A percentile compares a stretch with the other conserved stretches of the same genome.
phyloP scores from a whole-genome alignment of 2,888 invertebrate genomes.

The Agrochola litura region DNA sequence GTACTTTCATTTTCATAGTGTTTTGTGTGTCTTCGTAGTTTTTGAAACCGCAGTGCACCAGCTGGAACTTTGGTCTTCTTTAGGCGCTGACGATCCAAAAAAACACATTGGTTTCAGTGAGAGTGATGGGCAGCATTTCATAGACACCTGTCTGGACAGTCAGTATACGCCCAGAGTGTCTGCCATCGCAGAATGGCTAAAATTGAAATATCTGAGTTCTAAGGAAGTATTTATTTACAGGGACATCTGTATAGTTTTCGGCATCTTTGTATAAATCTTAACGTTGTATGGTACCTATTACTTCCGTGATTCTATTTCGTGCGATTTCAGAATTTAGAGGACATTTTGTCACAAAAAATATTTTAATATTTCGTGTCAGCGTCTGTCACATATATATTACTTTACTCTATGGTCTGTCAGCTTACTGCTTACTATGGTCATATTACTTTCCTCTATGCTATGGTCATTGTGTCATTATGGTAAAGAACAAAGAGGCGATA shows the following conservation, averaged over 20 bases:
- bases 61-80: constrained; percentile 15
- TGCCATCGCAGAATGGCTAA: constrained; percentile 78
- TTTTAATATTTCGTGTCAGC: neutral
- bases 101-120: constrained; percentile 68
- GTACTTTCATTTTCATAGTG: constrained; percentile 14
- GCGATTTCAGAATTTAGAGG: neutral
- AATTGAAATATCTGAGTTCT: constrained; percentile 50
- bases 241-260: neutral
- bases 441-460: no score
- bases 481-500: constrained; percentile 7
- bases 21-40: neutral
- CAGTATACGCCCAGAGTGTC: constrained; percentile 68
- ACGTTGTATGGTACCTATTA: neutral
- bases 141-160: constrained; percentile 73
- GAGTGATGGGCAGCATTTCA: constrained; percentile 67
- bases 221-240: neutral
- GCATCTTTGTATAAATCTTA: constrained; percentile 17
- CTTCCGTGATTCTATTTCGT: constrained; percentile 8
- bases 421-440: no score
- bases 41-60: constrained; percentile 8
- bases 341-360: neutral
- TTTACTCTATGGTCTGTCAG: no score
- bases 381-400: no score
- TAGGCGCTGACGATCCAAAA: constrained; percentile 59
- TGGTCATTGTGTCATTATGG: neutral